Evolutionary conservation across 2,888 invertebrate genomes (phyloP).

Genomic region (Molorchus minor): DNA sequence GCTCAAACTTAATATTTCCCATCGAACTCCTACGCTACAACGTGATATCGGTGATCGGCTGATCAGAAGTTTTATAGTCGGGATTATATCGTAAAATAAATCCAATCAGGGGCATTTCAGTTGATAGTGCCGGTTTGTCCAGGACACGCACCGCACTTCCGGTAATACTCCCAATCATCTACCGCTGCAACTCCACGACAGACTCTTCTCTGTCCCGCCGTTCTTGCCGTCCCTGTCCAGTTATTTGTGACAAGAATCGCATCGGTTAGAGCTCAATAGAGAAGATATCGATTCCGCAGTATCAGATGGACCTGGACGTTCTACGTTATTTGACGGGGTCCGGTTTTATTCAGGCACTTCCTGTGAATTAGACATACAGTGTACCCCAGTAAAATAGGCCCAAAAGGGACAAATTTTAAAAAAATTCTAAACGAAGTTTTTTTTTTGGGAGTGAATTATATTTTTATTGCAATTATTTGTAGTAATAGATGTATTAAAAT

Average conservation of each 20-base stretch:
- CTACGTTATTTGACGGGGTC: constrained; percentile 3
- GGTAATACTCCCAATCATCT: constrained; percentile 27
- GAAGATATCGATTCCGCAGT: constrained; percentile 30
- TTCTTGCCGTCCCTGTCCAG: constrained; percentile 32
- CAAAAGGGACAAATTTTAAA: too few relatives aligned
- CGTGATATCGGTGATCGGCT: constrained; percentile 17
- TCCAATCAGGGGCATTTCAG: constrained; percentile 23
- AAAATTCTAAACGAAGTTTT: too few relatives aligned
- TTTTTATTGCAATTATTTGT: too few relatives aligned
- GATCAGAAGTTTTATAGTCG: constrained; percentile 26
- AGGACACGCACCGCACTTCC: constrained; percentile 24
- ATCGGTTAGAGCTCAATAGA: constrained; percentile 31
- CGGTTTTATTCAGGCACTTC: too few relatives aligned
- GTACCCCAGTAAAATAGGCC: too few relatives aligned
- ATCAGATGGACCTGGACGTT: constrained; percentile 18
- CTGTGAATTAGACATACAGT: too few relatives aligned
- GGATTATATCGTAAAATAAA: constrained; percentile 27
- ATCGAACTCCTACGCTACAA: constrained; percentile 3
- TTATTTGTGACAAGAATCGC: constrained; percentile 33
- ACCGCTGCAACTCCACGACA: constrained; percentile 18
- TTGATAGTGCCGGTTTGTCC: constrained; percentile 25
- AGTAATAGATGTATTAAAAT: too few relatives aligned
- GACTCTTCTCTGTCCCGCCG: constrained; percentile 19
- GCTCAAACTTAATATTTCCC: constrained; percentile 8
- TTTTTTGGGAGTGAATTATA: too few relatives aligned